These are phyloP conservation scores for Macrotrachela quadricornifera DNA, from an alignment of 1,140 invertebrate species.

Conservation along the genomic window DNA sequence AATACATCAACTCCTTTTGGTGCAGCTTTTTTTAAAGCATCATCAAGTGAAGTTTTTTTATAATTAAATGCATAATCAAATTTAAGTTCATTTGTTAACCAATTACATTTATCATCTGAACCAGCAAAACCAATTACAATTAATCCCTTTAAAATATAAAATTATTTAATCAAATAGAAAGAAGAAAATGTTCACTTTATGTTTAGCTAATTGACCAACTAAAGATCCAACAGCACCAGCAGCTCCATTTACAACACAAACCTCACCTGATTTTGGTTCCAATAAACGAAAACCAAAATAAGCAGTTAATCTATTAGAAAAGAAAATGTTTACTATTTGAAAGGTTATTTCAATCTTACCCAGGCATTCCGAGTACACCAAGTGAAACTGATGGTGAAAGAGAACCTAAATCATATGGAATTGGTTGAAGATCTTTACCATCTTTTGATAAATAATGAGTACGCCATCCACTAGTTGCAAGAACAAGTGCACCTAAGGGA, in stretches of 20 bases:
- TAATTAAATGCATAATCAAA: conserved; percentile 50
- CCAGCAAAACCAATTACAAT: conserved; percentile 48
- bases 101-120: conserved; percentile 44
- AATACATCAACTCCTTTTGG: conserved; percentile 47
- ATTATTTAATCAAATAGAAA: not conserved
- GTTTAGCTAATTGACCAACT: conserved; percentile 51
- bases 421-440: conserved; percentile 13
- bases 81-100: conserved; percentile 40
- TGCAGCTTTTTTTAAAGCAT: conserved; percentile 39
- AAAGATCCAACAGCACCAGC: conserved; percentile 43
- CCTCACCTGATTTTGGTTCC: conserved; percentile 43
- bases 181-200: conserved; percentile 29
- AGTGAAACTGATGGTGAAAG: conserved; percentile 38
- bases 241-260: conserved; percentile 38
- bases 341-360: conserved; percentile 17
- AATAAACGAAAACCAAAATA: conserved; percentile 50
- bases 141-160: conserved; percentile 33
- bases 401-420: conserved; percentile 32
- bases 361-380: conserved; percentile 43
- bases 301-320: conserved; percentile 40
- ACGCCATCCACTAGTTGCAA: conserved; percentile 41
- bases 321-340: not conserved
- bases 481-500: conserved; percentile 37
- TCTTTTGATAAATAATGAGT: conserved; percentile 24
- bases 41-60: conserved; percentile 37